Percentiles rank a stretch among this genome's conserved stretches.
Conservation (phyloP, 2,113 vertebrate genomes). For the Gallinago paraguaiae region DNA sequence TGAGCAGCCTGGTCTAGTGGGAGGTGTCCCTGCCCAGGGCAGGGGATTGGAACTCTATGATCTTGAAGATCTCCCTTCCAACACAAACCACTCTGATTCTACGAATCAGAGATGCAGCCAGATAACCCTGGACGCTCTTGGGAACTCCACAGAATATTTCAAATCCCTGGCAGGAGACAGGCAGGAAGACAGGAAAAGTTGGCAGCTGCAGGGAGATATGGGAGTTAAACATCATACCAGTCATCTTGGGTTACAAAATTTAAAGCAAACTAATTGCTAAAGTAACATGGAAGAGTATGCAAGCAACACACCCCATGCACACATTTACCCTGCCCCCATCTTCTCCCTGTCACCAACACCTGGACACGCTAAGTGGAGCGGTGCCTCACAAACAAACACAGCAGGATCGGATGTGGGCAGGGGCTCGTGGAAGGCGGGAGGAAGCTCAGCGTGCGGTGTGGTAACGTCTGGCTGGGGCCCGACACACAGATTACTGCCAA, state of each 20-base stretch:
- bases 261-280: neutral
- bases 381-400: neutral
- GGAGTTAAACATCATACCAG: neutral
- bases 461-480: slow-evolving; percentile 75
- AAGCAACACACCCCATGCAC: neutral
- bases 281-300: neutral
- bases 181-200: neutral
- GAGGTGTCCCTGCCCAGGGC: too few species aligned
- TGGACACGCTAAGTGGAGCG: neutral
- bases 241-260: neutral
- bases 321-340: neutral
- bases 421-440: slow-evolving; percentile 76
- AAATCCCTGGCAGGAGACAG: neutral
- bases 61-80: too few species aligned
- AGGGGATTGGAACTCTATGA: too few species aligned
- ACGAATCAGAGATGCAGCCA: too few species aligned
- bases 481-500: slow-evolving; percentile 38
- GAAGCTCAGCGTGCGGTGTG: slow-evolving; percentile 57
- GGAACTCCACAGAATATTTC: neutral
- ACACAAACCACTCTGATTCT: too few species aligned
- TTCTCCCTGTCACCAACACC: slow-evolving; percentile 31
- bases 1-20: too few species aligned
- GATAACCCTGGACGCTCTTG: neutral
- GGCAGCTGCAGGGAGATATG: neutral
- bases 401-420: slow-evolving; percentile 80